These are phyloP conservation scores for Hofmannophila pseudospretella DNA, from an alignment of 2,888 invertebrate species.

Conservation along the genomic window DNA sequence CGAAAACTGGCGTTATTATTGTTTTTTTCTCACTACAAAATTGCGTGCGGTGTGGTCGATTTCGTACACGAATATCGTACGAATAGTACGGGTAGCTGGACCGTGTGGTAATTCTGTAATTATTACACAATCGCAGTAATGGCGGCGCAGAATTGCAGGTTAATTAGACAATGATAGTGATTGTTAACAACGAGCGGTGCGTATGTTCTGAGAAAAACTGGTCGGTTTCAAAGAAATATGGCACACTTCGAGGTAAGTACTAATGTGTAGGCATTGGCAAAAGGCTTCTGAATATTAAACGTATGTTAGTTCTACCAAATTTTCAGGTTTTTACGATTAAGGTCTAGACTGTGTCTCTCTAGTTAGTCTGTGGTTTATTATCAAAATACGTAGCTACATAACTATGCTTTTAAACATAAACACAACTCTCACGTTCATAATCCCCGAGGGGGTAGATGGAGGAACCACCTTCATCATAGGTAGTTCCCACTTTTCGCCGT, in stretches of 20 bases:
- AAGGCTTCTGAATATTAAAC: too few species aligned
- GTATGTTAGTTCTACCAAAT: too few species aligned
- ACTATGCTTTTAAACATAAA: too few species aligned
- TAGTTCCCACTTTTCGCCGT: too few species aligned
- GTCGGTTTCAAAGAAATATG: constrained; percentile 2
- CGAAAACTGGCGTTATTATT: constrained; percentile 34
- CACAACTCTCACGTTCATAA: too few species aligned
- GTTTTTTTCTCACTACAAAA: constrained; percentile 11
- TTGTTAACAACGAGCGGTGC: not conserved
- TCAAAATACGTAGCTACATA: too few species aligned
- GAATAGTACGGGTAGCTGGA: constrained; percentile 21
- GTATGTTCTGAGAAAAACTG: constrained; percentile 5
- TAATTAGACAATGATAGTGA: constrained; percentile 18
- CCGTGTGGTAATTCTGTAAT: constrained; percentile 34
- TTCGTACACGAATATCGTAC: constrained; percentile 34
- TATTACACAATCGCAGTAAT: constrained; percentile 44
- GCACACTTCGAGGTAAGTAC: not conserved
- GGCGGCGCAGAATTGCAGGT: constrained; percentile 16
- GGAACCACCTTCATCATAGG: too few species aligned
- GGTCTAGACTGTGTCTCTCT: too few species aligned
- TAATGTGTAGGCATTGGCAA: too few species aligned
- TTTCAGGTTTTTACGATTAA: too few species aligned
- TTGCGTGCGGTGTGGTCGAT: constrained; percentile 40
- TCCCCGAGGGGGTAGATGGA: too few species aligned
- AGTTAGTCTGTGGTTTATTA: too few species aligned